A percentile compares a stretch with the other conserved stretches of the same genome.
Evolutionary conservation across 2,888 invertebrate species (phyloP).

Genomic region (Drosophila kanekoi): DNA sequence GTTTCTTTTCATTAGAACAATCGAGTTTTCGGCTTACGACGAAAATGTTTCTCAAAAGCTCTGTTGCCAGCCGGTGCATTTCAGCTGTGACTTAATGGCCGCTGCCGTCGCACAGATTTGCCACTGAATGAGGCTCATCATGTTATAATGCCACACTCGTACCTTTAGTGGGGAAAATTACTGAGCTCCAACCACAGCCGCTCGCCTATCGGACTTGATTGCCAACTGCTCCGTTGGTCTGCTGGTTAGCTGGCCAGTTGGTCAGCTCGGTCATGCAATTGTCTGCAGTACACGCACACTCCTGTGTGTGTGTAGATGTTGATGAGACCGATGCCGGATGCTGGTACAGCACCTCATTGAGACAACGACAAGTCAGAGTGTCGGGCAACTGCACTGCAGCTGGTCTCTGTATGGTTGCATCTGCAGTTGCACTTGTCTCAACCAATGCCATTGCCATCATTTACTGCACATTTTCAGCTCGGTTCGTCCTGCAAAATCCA

Average conservation of each 20-base stretch:
- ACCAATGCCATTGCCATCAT: constrained; percentile 27
- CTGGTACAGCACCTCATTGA: constrained; percentile 55
- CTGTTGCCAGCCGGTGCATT: constrained; percentile 34
- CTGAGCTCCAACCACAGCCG: constrained; percentile 48
- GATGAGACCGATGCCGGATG: constrained; percentile 45
- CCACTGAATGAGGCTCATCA: constrained; percentile 74
- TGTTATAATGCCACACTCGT: constrained; percentile 64
- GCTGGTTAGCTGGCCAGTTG: constrained; percentile 46
- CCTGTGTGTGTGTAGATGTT: constrained; percentile 21
- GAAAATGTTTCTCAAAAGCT: constrained; percentile 59
- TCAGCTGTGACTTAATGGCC: constrained; percentile 39
- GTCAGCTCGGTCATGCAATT: constrained; percentile 65
- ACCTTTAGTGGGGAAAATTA: constrained; percentile 53
- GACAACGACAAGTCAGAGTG: constrained; percentile 45
- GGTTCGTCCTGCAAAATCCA: constrained; percentile 14
- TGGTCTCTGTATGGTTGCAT: constrained; percentile 17
- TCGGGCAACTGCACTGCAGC: constrained; percentile 27
- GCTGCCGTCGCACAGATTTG: constrained; percentile 41
- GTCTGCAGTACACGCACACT: constrained; percentile 48
- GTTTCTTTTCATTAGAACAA: constrained; percentile 59
- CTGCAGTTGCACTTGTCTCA: constrained; percentile 16
- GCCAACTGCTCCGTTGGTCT: constrained; percentile 32
- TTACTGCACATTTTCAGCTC: constrained; percentile 19
- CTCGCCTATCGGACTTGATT: constrained; percentile 49
- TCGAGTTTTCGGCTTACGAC: constrained; percentile 55